phyloP scores from a whole-genome alignment of 2,113 vertebrate species.

The Leptosomus discolor region DNA sequence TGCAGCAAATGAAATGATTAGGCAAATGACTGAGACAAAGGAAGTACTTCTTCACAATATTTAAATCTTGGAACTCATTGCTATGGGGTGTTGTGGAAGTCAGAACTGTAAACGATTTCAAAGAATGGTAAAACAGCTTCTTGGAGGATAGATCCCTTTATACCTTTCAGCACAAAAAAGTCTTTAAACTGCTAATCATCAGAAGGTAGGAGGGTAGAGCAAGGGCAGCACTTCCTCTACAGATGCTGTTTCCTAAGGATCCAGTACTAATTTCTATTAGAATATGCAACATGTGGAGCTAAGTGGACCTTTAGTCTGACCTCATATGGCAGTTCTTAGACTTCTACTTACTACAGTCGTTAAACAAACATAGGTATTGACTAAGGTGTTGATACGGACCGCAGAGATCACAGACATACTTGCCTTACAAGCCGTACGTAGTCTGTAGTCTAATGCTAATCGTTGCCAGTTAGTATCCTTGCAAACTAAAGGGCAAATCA shows the following conservation, averaged over 20 bases:
- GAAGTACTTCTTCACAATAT: not conserved
- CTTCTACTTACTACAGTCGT: not conserved
- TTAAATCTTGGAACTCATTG: not conserved
- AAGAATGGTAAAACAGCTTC: not conserved
- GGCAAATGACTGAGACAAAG: not conserved
- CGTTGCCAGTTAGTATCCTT: not conserved
- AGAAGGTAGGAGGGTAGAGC: not conserved
- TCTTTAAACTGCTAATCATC: not conserved
- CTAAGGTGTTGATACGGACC: not conserved
- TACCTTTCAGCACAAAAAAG: not conserved
- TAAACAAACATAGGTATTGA: conserved; percentile 45
- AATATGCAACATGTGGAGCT: not conserved
- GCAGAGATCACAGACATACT: not conserved
- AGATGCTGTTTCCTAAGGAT: not conserved
- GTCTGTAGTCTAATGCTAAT: not conserved
- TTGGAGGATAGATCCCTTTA: not conserved
- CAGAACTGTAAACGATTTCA: not conserved
- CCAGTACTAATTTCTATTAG: not conserved
- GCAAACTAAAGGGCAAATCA: not conserved
- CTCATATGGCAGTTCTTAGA: not conserved
- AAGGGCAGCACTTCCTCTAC: not conserved
- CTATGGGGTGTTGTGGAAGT: not conserved
- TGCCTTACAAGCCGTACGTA: not conserved
- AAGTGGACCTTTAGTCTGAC: not conserved
- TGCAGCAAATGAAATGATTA: not conserved